These are phyloP conservation scores for Lasioglossum oenotherae DNA, from an alignment of 2,888 invertebrate species.

Conservation along the genomic window DNA sequence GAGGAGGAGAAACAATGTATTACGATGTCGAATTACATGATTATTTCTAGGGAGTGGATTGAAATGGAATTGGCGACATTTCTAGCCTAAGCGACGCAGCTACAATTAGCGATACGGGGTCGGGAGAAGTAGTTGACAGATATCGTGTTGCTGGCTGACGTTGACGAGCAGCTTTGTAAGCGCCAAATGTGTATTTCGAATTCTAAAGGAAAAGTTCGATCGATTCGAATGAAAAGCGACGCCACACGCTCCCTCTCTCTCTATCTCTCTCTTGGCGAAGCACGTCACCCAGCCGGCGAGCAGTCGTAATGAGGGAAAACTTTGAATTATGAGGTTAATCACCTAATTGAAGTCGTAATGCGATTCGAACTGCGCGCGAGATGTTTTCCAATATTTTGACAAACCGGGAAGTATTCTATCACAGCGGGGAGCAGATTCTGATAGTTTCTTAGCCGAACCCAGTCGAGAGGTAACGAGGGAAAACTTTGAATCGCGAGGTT, in stretches of 20 bases:
- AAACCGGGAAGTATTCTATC: background rate
- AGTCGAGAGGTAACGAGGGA: background rate
- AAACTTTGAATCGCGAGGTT: background rate
- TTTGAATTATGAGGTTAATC: slow-evolving; percentile 12
- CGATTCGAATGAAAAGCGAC: slow-evolving; percentile 34
- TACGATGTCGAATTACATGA: background rate
- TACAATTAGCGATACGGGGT: background rate
- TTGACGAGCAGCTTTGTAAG: slow-evolving; percentile 36
- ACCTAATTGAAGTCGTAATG: background rate
- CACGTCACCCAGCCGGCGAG: background rate
- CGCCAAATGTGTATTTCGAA: slow-evolving; percentile 38
- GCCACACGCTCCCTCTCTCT: background rate
- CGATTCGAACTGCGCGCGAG: background rate
- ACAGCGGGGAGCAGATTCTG: background rate
- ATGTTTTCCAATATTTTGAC: background rate
- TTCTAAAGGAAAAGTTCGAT: slow-evolving; percentile 35
- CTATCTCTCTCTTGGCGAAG: background rate
- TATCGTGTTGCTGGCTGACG: slow-evolving; percentile 23
- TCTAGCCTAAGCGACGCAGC: slow-evolving; percentile 22
- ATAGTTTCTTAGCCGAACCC: background rate
- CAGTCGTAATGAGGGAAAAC: slow-evolving; percentile 4
- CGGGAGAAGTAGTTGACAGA: slow-evolving; percentile 31
- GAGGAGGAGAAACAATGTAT: background rate
- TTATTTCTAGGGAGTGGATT: background rate
- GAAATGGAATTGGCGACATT: slow-evolving; percentile 1